Base-by-base conservation (phyloP, 2,113 vertebrate genomes). In the Callionymus lyra region DNA sequence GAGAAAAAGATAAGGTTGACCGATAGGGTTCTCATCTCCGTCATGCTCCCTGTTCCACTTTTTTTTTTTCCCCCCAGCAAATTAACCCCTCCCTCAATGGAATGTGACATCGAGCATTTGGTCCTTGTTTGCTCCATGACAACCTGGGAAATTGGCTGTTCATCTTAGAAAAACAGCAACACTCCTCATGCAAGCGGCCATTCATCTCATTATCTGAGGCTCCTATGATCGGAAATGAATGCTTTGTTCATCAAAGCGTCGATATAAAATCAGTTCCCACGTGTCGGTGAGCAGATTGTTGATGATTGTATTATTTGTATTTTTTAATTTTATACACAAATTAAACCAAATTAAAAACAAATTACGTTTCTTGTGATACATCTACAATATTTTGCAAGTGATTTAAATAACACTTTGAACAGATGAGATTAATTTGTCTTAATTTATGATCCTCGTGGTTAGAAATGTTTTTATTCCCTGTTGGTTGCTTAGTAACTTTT, bases 131-230 rank as follows among this genome's bases (percentile, higher is more conserved):
- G 65, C 48, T 58, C 41, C 27, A 32, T 79, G 72, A 82, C 73
- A 79, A 79, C 54, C 34, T 62, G 53, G 70, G 74, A 80, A 84
- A 84, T 83, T 73, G 62, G 53, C 74, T 79, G 74, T 74, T 80
- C 66, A 70, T 75, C 66, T 74, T 73, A 65, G 60, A 68, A 77
- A 76, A 73, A 60, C 38, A 36, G 44, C 51, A 48, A 47, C 52
- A 61, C 15, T 58, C 56, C 31, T n/a, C 50, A 54, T 72, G 74
- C 72, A 68, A 75, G 58, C 64, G 42, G 47, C 54, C 56, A 77
- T 80, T 74, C 49, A 62, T 83, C 64, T 77, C 74, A 64, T 76
- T 63, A 57, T n/a, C n/a, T 53, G 57, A 66, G 36, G 51, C 49
- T 48, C 54, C 14, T 38, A 57, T 70, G 55, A 68, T 78, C 80